Base-by-base conservation (phyloP, 2,797 vertebrate genomes). In the Linurgus olivaceus region DNA sequence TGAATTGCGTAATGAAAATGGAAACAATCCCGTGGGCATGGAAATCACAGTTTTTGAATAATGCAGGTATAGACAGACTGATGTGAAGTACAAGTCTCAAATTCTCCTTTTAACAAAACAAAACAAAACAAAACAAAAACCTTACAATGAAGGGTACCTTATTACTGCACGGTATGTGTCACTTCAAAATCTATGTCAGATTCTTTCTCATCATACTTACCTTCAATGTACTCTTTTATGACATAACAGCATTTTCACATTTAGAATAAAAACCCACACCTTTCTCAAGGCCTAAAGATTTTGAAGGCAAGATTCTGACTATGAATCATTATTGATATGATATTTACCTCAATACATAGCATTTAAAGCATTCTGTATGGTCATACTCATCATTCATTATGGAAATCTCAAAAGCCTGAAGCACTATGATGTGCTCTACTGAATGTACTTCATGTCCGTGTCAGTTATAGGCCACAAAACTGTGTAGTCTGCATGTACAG, bases 161-260 rank as follows among this genome's bases (percentile, higher is more conserved):
- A 17, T 58, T 44, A 35, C 15, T 0, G 0, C 8, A 40, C 7
- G 38, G 7, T 68, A 31, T 35, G 14, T 44, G 13, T 25, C 44
- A 38, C 8, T 70, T 77, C 35, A 66, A 61, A 45, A 29, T 28
- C 16, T 48, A 4, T 44, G 4, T 86, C 31, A 86, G 11, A 18
- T 55, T 79, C 21, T 51, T 75, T 54, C 28, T 73, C n/a, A 40
- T 54, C 24, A 17, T 59, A 47, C 20, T 66, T 81, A 17, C 35
- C 31, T 54, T 15, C 28, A 61, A 29, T 23, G 23, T 72, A 35
- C 3, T 71, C 5, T 44, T 76, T 70, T 42, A 59, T 28, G n/a
- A 21, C 17, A n/a, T 51, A 67, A 29, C 20, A 83, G 37, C 13
- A 44, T 48, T 44, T 80, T 94, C 66, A 55, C 38, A 44, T 86